phyloP scores from a whole-genome alignment of 2,113 vertebrate genomes.

The Hydrolagus affinis region DNA sequence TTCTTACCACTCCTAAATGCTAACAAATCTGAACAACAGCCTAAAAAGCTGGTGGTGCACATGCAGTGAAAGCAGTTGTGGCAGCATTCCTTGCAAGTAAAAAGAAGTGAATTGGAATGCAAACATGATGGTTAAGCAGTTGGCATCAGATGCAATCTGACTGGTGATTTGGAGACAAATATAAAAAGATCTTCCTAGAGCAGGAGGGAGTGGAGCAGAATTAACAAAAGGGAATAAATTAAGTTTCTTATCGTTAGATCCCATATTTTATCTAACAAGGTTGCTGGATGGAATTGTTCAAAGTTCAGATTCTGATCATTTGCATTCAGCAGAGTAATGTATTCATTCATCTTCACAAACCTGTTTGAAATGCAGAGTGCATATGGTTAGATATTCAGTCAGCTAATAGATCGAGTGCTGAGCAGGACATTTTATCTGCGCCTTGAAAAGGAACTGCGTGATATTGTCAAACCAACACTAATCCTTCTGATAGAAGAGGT shows the following conservation, averaged over 20 bases:
- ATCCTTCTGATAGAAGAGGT: background rate
- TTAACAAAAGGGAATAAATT: slow-evolving; percentile 16
- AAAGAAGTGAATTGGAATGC: background rate
- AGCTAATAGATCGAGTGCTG: background rate
- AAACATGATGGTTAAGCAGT: background rate
- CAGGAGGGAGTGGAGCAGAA: background rate
- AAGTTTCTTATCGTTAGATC: slow-evolving; percentile 25
- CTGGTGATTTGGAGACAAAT: background rate
- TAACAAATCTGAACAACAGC: background rate
- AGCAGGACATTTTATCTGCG: background rate
- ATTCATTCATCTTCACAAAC: slow-evolving; percentile 10
- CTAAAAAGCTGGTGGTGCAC: background rate
- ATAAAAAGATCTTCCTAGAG: background rate
- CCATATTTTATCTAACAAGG: slow-evolving; percentile 26
- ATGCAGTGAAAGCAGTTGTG: background rate
- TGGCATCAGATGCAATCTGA: background rate
- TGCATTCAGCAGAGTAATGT: slow-evolving; percentile 12
- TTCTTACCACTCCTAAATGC: background rate
- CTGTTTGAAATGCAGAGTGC: slow-evolving; percentile 24
- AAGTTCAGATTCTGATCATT: slow-evolving; percentile 30
- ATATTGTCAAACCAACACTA: background rate
- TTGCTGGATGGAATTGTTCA: slow-evolving; percentile 26
- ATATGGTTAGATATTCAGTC: background rate
- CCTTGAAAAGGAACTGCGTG: background rate
- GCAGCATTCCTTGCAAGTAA: background rate